Evolutionary conservation across 1,140 invertebrate genomes (phyloP).

Genomic region (Cyclina sinensis): DNA sequence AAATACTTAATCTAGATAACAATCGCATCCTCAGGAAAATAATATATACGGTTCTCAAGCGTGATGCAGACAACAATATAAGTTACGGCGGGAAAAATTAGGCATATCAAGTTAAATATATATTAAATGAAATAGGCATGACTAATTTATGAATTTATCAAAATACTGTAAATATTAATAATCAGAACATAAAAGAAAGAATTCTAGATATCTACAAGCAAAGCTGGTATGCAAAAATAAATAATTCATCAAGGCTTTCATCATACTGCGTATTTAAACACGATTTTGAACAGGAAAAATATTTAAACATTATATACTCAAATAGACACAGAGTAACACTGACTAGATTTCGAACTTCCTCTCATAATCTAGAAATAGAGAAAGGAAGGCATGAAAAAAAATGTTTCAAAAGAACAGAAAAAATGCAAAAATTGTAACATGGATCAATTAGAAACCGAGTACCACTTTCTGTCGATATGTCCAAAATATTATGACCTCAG

Average conservation of each 20-base stretch:
- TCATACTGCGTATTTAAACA: not conserved
- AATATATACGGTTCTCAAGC: not conserved
- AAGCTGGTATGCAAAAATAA: not conserved
- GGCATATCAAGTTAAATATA: constrained; percentile 12
- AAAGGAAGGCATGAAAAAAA: too few species aligned
- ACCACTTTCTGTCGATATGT: too few species aligned
- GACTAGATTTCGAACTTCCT: too few species aligned
- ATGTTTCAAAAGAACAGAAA: too few species aligned
- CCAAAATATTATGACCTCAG: too few species aligned
- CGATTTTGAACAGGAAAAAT: too few species aligned
- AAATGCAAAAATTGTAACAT: too few species aligned
- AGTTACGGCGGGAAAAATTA: not conserved
- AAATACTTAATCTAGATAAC: too few species aligned
- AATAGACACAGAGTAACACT: too few species aligned
- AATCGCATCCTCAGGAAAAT: not conserved
- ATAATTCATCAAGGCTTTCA: constrained; percentile 3
- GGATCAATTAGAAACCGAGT: too few species aligned
- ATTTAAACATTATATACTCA: too few species aligned
- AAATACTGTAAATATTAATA: not conserved
- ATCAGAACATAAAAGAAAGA: not conserved
- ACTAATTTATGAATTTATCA: constrained; percentile 8
- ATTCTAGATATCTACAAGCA: constrained; percentile 24
- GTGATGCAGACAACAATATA: not conserved
- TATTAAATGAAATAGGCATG: constrained; percentile 29
- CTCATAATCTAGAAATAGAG: too few species aligned